These are phyloP conservation scores for Drosophila seguyi DNA, from an alignment of 1,140 invertebrate species.

Conservation along the genomic window DNA sequence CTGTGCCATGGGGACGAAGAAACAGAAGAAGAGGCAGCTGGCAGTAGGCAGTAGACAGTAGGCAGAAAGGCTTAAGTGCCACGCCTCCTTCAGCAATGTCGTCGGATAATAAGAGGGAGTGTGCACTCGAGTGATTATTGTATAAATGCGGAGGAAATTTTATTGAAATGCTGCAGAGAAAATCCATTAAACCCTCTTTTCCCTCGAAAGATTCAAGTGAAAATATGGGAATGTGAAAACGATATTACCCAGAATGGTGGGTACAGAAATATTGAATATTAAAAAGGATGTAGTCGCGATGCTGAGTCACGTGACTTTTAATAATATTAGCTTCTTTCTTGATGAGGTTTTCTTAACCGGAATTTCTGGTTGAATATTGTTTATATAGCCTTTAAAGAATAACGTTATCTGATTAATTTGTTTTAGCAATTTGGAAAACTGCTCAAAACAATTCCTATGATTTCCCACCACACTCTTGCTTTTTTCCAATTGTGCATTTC, in stretches of 20 bases:
- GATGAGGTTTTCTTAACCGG: too few species aligned
- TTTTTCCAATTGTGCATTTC: not conserved
- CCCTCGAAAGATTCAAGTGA: too few species aligned
- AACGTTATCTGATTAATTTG: too few species aligned
- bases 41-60: slow-evolving; percentile 8
- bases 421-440: too few species aligned
- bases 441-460: not conserved
- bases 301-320: not conserved
- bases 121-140: slow-evolving; percentile 33
- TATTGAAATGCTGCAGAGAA: slow-evolving; percentile 6
- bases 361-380: too few species aligned
- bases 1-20: not conserved
- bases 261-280: not conserved
- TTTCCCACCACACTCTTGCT: not conserved
- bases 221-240: not conserved
- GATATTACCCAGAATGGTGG: not conserved
- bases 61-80: slow-evolving; percentile 64
- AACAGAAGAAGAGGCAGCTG: not conserved
- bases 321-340: not conserved
- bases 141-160: slow-evolving; percentile 23
- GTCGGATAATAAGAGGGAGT: slow-evolving; percentile 8
- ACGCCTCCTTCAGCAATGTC: slow-evolving; percentile 8
- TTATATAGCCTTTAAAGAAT: too few species aligned
- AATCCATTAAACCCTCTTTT: slow-evolving; percentile 20
- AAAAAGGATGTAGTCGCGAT: not conserved